phyloP scores from a whole-genome alignment of 2,797 vertebrate genomes.

The Chelonia mydas region DNA sequence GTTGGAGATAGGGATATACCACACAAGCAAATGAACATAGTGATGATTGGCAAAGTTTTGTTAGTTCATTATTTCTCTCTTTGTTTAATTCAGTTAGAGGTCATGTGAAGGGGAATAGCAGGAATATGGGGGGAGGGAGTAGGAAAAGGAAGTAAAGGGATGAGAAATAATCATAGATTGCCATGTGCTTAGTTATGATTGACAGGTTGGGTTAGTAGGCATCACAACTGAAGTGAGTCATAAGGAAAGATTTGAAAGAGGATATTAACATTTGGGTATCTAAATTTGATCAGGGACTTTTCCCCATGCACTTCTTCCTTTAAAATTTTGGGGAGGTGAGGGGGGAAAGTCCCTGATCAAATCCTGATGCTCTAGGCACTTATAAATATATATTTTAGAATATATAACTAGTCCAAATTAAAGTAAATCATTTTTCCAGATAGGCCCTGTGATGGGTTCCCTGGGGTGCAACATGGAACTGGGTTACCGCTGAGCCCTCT shows the following conservation, averaged over 20 bases:
- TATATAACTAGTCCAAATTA: background rate
- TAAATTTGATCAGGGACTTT: rapidly evolving
- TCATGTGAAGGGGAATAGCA: background rate
- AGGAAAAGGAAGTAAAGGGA: background rate
- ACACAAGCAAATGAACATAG: background rate
- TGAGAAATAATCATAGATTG: background rate
- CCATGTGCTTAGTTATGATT: background rate
- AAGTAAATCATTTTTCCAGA: background rate
- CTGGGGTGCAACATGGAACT: too few relatives aligned
- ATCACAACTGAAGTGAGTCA: background rate
- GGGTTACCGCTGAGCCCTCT: too few relatives aligned
- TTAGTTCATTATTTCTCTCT: background rate
- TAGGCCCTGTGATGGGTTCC: background rate
- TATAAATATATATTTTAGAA: background rate
- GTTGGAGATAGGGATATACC: background rate
- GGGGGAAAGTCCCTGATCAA: too few relatives aligned
- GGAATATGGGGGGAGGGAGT: background rate
- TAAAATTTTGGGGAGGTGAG: background rate
- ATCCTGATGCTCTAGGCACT: background rate
- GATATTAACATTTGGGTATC: background rate
- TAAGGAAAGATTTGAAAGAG: background rate
- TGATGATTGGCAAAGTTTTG: background rate
- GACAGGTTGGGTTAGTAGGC: background rate
- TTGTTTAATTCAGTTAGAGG: background rate
- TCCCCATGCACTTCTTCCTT: background rate